Conservation (phyloP, 2,113 vertebrate genomes). For the Atrichornis clamosus region DNA sequence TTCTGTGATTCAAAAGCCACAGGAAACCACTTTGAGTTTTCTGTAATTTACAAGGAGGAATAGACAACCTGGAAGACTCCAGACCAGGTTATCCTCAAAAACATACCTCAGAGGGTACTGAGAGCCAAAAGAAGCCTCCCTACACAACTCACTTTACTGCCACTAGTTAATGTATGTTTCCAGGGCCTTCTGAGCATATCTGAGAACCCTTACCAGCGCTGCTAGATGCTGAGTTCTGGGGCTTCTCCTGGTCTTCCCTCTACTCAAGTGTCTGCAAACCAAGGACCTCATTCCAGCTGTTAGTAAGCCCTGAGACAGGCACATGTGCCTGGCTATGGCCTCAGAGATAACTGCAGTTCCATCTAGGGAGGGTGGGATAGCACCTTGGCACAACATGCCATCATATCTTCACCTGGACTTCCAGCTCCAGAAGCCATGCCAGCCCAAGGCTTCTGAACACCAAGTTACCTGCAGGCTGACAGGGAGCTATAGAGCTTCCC, state of each 20-base stretch:
- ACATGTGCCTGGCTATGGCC: fast-evolving
- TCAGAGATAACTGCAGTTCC: fast-evolving
- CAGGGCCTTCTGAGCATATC: not conserved
- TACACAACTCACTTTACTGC: not conserved
- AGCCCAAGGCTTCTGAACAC: not conserved
- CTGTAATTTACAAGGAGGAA: constrained; percentile 13
- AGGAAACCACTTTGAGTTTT: not conserved
- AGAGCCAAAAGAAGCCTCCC: not conserved
- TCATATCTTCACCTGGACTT: fast-evolving
- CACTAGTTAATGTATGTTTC: not conserved
- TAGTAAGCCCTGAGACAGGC: fast-evolving
- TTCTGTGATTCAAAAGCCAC: constrained; percentile 32
- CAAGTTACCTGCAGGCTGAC: not conserved
- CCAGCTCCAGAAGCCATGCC: not conserved
- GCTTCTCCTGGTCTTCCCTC: not conserved
- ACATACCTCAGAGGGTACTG: constrained; percentile 4
- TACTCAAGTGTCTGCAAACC: not conserved
- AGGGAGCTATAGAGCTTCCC: not conserved
- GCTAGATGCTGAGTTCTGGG: fast-evolving
- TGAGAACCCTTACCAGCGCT: not conserved
- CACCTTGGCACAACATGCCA: not conserved
- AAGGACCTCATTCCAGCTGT: no score
- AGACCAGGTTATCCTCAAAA: not conserved
- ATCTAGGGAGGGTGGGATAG: no score
- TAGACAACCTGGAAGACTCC: not conserved